Conservation (phyloP, 2,888 invertebrate genomes). For the Iphiclides podalirius region DNA sequence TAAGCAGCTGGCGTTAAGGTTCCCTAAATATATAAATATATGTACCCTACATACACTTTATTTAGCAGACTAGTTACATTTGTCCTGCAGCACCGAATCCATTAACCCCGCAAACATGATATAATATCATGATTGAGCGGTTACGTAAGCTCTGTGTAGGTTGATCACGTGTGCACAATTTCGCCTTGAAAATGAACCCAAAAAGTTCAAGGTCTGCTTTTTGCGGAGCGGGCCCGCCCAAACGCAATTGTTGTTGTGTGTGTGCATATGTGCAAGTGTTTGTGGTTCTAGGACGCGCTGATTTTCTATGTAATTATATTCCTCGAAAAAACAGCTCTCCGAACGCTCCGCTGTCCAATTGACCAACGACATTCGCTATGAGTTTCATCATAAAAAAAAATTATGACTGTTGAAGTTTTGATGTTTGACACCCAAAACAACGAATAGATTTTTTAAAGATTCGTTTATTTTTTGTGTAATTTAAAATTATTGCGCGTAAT, state of each 20-base stretch:
- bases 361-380: too few relatives aligned
- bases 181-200: slow-evolving; percentile 74
- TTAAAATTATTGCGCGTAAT: too few relatives aligned
- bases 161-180: slow-evolving; percentile 56
- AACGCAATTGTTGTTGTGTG: slow-evolving; percentile 47
- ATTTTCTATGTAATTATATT: slow-evolving; percentile 28
- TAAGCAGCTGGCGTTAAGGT: too few relatives aligned
- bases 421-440: too few relatives aligned
- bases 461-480: too few relatives aligned
- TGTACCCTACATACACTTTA: too few relatives aligned
- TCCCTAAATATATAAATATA: too few relatives aligned
- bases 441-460: too few relatives aligned
- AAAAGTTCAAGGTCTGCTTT: slow-evolving; percentile 75
- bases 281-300: slow-evolving; percentile 24
- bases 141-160: slow-evolving; percentile 64
- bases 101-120: too few relatives aligned
- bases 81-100: too few relatives aligned
- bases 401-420: too few relatives aligned
- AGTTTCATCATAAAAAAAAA: background rate
- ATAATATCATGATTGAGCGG: slow-evolving; percentile 27
- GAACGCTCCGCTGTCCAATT: background rate
- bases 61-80: too few relatives aligned
- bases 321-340: slow-evolving; percentile 15
- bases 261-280: slow-evolving; percentile 27
- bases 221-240: slow-evolving; percentile 54